Conservation (phyloP, 2,797 vertebrate species). For the Salarias fasciatus region DNA sequence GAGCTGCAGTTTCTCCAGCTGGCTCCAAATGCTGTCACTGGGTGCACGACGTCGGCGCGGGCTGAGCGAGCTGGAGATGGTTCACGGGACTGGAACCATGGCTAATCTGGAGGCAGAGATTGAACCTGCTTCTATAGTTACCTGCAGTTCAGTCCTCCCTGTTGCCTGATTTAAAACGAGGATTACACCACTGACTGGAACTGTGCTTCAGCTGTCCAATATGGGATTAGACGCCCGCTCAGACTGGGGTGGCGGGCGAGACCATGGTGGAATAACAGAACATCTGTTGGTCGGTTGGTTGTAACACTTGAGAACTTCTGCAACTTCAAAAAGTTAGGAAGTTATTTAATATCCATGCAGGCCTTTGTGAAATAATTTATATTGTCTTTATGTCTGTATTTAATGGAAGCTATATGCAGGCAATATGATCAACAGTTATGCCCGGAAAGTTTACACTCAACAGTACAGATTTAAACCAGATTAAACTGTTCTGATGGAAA, state of each 20-base stretch:
- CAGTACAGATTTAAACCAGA: too few species aligned
- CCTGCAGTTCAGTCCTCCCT: conserved; percentile 31
- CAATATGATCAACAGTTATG: too few species aligned
- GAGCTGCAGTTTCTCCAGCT: conserved; percentile 8
- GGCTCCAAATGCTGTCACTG: background rate
- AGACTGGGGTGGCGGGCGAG: background rate
- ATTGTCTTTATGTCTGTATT: too few species aligned
- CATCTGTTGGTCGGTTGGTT: too few species aligned
- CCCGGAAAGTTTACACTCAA: too few species aligned
- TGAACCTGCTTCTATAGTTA: conserved; percentile 35
- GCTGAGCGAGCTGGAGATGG: conserved; percentile 15
- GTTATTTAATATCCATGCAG: too few species aligned
- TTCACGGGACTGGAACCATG: conserved; percentile 32
- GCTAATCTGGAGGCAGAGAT: conserved; percentile 23
- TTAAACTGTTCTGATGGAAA: too few species aligned
- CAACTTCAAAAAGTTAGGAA: background rate
- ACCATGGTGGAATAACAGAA: background rate
- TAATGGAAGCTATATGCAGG: too few species aligned
- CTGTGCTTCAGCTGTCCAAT: conserved; percentile 25
- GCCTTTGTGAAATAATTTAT: too few species aligned
- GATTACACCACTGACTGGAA: conserved; percentile 31
- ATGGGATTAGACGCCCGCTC: conserved; percentile 17
- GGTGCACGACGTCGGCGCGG: conserved; percentile 5
- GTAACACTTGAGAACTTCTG: background rate
- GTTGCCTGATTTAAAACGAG: conserved; percentile 36